Conservation (phyloP, 2,888 invertebrate genomes). For the Rotaria sp. region DNA sequence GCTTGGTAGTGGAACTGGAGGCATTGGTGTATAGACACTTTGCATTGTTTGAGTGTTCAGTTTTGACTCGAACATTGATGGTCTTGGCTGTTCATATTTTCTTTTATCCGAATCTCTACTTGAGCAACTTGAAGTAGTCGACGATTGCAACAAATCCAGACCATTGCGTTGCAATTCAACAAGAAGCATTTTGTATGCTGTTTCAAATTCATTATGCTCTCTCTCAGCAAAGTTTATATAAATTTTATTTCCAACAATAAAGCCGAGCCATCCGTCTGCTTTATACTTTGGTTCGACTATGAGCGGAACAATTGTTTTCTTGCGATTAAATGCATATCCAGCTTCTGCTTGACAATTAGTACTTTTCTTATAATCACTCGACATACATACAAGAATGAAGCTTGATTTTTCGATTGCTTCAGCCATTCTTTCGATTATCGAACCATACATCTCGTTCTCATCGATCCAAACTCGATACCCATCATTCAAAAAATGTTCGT, state of each 20-base stretch:
- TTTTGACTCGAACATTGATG: no score
- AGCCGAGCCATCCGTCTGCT: background rate
- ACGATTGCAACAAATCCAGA: background rate
- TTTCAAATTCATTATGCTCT: background rate
- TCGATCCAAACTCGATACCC: background rate
- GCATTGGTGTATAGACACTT: no score
- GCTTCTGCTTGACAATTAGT: constrained; percentile 20
- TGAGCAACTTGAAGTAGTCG: no score
- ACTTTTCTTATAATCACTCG: background rate
- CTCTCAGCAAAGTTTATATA: background rate
- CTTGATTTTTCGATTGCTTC: background rate
- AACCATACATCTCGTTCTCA: background rate
- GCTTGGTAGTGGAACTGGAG: no score
- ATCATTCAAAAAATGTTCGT: no score
- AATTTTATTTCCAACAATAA: background rate
- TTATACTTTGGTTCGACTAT: background rate
- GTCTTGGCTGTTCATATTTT: no score
- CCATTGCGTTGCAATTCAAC: background rate
- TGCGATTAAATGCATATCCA: background rate
- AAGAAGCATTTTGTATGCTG: background rate
- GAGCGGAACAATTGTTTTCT: background rate
- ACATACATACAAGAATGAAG: background rate
- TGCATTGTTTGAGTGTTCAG: no score
- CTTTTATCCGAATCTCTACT: no score
- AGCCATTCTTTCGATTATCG: background rate